These are phyloP conservation scores for Upupa epops DNA, from an alignment of 2,113 vertebrate genomes.

Conservation along the genomic window DNA sequence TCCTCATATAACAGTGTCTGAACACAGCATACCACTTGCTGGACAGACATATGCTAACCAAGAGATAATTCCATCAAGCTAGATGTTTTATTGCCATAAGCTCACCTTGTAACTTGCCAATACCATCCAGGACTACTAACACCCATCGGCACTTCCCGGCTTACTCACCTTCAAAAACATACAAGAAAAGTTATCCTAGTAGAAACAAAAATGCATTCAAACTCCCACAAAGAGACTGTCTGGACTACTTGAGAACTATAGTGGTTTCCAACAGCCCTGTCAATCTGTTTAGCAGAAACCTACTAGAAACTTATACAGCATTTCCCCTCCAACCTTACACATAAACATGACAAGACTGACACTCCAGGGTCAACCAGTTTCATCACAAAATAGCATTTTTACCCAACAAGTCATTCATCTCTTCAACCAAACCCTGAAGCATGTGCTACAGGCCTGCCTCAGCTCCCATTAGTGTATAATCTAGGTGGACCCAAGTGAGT, in stretches of 20 bases:
- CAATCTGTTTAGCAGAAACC: background rate
- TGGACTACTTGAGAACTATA: background rate
- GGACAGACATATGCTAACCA: background rate
- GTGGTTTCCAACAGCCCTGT: background rate
- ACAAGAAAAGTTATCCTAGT: background rate
- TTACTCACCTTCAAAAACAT: background rate
- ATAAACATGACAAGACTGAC: background rate
- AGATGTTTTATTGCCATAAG: background rate
- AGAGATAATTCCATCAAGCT: background rate
- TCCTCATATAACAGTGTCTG: background rate
- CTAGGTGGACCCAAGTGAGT: background rate
- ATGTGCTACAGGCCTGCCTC: background rate
- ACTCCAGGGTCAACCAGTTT: background rate
- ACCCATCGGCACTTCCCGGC: accelerated
- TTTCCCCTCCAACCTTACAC: background rate
- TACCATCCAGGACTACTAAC: background rate
- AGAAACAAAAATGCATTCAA: background rate
- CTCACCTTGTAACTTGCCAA: background rate
- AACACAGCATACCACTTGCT: background rate
- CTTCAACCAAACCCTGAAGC: background rate
- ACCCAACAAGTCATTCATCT: background rate
- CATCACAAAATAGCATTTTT: background rate
- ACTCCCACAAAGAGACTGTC: background rate
- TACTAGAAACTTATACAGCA: background rate
- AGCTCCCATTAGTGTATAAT: background rate